Evolutionary conservation across 2,797 vertebrate species (phyloP).

Genomic region (Pogoniulus pusillus): DNA sequence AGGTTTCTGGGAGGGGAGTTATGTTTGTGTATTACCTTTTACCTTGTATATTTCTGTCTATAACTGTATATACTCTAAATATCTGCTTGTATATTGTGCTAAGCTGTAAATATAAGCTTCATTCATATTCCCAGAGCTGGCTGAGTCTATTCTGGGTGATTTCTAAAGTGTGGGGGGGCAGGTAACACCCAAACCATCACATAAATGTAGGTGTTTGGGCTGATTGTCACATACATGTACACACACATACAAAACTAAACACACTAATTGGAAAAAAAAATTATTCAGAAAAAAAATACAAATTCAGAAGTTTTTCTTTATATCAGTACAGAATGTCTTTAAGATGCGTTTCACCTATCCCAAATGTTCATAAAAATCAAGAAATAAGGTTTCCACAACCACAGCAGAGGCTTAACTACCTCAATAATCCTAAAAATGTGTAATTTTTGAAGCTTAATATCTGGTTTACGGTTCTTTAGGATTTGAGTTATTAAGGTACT

Average conservation of each 20-base stretch:
- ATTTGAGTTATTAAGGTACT: background rate
- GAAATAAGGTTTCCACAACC: background rate
- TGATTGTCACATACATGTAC: background rate
- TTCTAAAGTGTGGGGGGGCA: too few relatives aligned
- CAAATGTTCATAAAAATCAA: background rate
- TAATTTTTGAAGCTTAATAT: background rate
- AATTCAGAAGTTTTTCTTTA: background rate
- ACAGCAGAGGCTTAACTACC: background rate
- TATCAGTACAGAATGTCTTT: background rate
- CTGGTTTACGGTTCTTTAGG: background rate
- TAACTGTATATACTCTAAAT: too few relatives aligned
- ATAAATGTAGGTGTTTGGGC: background rate
- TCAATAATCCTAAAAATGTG: background rate
- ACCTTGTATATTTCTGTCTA: too few relatives aligned
- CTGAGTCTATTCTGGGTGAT: too few relatives aligned
- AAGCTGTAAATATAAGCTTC: too few relatives aligned
- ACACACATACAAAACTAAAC: background rate
- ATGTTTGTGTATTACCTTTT: too few relatives aligned
- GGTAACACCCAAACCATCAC: too few relatives aligned
- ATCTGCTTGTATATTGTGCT: too few relatives aligned
- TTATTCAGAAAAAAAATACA: too few relatives aligned
- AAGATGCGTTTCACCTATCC: background rate
- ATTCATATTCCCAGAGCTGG: too few relatives aligned
- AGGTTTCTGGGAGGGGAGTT: too few relatives aligned
- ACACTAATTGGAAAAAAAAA: background rate